phyloP scores from a whole-genome alignment of 1,140 invertebrate genomes.

The Tetragonula clypearis region DNA sequence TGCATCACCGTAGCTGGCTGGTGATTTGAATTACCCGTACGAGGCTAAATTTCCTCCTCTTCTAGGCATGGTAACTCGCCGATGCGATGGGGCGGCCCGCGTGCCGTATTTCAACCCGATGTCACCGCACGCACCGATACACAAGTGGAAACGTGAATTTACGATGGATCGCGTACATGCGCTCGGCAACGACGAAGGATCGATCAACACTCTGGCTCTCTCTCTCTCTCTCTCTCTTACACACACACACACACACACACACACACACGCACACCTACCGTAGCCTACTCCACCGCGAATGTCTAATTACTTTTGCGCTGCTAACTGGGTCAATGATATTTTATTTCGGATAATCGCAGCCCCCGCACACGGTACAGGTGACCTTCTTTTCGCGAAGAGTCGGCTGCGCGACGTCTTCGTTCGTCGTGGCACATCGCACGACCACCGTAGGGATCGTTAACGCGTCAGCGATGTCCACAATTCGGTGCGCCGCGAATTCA shows the following conservation, averaged over 20 bases:
- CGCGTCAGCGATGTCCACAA: slow-evolving; percentile 14
- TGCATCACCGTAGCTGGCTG: background rate
- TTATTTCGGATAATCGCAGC: slow-evolving; percentile 60
- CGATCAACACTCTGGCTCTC: slow-evolving; percentile 53
- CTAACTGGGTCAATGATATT: slow-evolving; percentile 65
- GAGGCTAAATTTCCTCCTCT: slow-evolving; percentile 42
- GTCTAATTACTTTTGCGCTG: slow-evolving; percentile 63
- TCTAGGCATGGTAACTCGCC: slow-evolving; percentile 39
- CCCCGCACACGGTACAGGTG: slow-evolving; percentile 4
- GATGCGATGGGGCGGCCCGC: slow-evolving; percentile 42
- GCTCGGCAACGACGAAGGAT: slow-evolving; percentile 58
- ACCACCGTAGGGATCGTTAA: slow-evolving; percentile 14
- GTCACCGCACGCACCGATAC: slow-evolving; percentile 60
- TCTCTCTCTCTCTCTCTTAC: background rate
- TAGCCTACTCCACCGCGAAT: slow-evolving; percentile 41
- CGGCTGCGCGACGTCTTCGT: slow-evolving; percentile 22
- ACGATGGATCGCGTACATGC: slow-evolving; percentile 59
- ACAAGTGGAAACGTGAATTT: slow-evolving; percentile 61
- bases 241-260: too few relatives aligned
- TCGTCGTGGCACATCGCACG: background rate
- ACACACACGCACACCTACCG: background rate
- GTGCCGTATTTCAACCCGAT: slow-evolving; percentile 60
- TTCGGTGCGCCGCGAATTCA: background rate
- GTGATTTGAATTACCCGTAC: slow-evolving; percentile 51
- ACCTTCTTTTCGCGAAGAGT: slow-evolving; percentile 17